Base-by-base conservation (phyloP, 2,888 invertebrate genomes). In the Agriotes lineatus region DNA sequence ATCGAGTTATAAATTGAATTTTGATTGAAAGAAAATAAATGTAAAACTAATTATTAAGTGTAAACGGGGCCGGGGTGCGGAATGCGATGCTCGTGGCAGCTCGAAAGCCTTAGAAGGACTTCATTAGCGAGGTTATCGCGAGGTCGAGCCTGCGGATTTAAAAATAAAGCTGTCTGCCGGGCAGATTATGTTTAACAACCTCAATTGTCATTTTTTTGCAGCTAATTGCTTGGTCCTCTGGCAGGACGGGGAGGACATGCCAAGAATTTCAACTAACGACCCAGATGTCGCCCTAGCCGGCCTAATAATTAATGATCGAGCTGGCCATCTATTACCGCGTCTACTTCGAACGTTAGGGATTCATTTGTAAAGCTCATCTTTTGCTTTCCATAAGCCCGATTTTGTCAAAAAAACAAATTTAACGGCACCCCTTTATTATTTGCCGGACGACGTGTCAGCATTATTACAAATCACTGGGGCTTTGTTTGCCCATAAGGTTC, bases 1-100 rank as follows among this genome's bases (percentile, higher is more conserved):
- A 37, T 61, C 39, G 61, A 35, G 39, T 59, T 61, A 22, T 25
- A 61, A 61, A 50, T 61, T 61, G 39, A 61, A 61, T 61, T 61
- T 61, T 48, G 48, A 61, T 61, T 39, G 50, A 37, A 48, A 20
- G 48, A 61, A 61, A 52, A 61, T 52, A 50, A 52, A 61, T 39
- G 37, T 52, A 61, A 39, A 61, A 22, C 33, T 33, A 52, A 52
- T 52, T 52, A 52, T 35, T 30, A 33, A 52, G 33, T 52, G 52
- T 42, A 39, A 54, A 54, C 48, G 22, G 48, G 52, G 10, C 16
- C 10, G 14, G 33, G 9, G 18, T 52, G 52, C 2, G 14, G 18
- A 48, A 52, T 18, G 52, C 30, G 52, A 52, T n/a, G 52, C 18
- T 16, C 52, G 52, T 35, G 35, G 52, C 52, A 33, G 33, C 33